These are phyloP conservation scores for Parapristionchus giblindavisi DNA, from an alignment of 2,888 invertebrate species.

Conservation along the genomic window DNA sequence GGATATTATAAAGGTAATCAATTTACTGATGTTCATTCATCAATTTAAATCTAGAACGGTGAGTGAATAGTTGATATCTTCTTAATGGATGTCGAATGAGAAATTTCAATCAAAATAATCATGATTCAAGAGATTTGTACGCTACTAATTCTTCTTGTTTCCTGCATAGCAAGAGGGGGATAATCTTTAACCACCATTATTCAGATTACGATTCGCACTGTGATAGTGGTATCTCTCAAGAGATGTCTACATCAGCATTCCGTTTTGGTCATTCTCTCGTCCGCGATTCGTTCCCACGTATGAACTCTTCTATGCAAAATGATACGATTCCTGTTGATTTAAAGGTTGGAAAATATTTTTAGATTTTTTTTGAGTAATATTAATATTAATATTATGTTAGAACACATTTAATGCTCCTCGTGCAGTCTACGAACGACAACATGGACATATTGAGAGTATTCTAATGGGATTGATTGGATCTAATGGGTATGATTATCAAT, in stretches of 20 bases:
- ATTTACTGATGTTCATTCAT: too few relatives aligned
- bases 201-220: constrained; percentile 76
- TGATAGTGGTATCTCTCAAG: constrained; percentile 83
- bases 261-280: constrained; percentile 79
- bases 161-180: not conserved
- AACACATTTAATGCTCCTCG: constrained; percentile 64
- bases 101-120: too few relatives aligned
- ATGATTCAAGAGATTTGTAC: too few relatives aligned
- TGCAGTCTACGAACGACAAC: constrained; percentile 60
- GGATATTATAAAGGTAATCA: constrained; percentile 64
- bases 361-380: not conserved
- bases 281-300: constrained; percentile 78
- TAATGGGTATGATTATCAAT: constrained; percentile 42
- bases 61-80: too few relatives aligned
- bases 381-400: not conserved
- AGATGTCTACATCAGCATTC: constrained; percentile 81
- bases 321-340: constrained; percentile 40
- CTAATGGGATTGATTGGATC: constrained; percentile 69
- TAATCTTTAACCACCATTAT: not conserved
- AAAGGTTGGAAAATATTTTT: constrained; percentile 38
- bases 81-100: too few relatives aligned
- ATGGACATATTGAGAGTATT: constrained; percentile 69
- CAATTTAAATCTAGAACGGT: too few relatives aligned
- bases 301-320: constrained; percentile 51
- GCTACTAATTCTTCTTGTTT: too few relatives aligned